Conservation (phyloP, 2,888 invertebrate genomes). For the Melanargia galathea region DNA sequence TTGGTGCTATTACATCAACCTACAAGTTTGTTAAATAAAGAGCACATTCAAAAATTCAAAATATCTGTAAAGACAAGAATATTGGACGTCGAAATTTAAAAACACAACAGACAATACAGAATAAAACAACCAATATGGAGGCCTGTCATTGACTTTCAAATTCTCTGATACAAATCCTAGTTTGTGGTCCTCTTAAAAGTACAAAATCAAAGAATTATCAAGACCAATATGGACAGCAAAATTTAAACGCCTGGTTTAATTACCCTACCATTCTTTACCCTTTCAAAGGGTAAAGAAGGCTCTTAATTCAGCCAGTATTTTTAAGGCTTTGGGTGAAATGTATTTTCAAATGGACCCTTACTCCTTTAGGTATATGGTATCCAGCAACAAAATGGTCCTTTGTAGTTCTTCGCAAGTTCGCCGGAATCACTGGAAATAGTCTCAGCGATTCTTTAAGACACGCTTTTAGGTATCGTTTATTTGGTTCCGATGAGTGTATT, state of each 20-base stretch:
- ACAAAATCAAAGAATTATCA: not conserved
- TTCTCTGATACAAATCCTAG: not conserved
- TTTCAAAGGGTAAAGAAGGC: not conserved
- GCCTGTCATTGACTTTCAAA: too few relatives aligned
- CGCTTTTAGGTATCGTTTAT: constrained; percentile 80
- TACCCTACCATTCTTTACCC: not conserved
- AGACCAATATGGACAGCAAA: not conserved
- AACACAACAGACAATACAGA: not conserved
- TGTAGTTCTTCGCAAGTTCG: constrained; percentile 63
- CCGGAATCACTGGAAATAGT: constrained; percentile 63
- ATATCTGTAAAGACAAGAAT: not conserved
- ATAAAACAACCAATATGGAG: too few relatives aligned
- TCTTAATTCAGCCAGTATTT: not conserved
- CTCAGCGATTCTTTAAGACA: constrained; percentile 84
- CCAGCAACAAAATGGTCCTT: constrained; percentile 68
- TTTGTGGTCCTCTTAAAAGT: not conserved
- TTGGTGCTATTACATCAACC: constrained; percentile 89
- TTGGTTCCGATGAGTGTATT: constrained; percentile 53
- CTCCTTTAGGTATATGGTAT: constrained; percentile 71
- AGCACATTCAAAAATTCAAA: not conserved
- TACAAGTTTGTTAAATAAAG: constrained; percentile 58
- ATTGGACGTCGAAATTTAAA: not conserved
- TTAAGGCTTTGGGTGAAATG: not conserved
- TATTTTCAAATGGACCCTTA: constrained; percentile 45
- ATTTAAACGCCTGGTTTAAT: not conserved